A percentile compares a stretch with the other conserved stretches of the same genome.
These are phyloP conservation scores for Pygocentrus nattereri DNA, from an alignment of 2,797 vertebrate species.

Conservation along the genomic window DNA sequence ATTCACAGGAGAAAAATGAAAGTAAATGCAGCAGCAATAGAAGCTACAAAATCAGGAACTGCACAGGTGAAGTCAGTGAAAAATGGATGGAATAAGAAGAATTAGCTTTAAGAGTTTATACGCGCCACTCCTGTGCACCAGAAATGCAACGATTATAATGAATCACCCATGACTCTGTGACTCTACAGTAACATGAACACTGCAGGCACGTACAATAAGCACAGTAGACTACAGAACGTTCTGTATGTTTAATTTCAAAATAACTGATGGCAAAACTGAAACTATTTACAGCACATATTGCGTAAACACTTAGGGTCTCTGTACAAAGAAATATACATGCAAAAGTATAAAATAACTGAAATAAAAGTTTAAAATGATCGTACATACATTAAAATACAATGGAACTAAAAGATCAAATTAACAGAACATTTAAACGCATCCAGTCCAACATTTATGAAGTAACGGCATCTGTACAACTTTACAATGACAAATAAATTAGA, in stretches of 20 bases:
- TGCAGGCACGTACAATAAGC: conserved; percentile 2
- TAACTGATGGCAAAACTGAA: conserved; percentile 95
- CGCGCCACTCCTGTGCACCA: too few species aligned
- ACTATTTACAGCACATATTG: conserved; percentile 93
- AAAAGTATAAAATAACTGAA: conserved; percentile 81
- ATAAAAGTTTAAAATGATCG: conserved; percentile 67
- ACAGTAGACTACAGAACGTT: conserved; percentile 71
- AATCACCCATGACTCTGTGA: too few species aligned
- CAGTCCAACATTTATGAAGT: conserved; percentile 79
- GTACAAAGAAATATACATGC: conserved; percentile 99
- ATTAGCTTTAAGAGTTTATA: too few species aligned
- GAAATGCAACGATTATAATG: too few species aligned
- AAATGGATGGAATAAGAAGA: too few species aligned
- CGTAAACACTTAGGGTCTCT: conserved; percentile 89
- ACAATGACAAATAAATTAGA: conserved; percentile 70
- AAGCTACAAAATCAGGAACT: too few species aligned
- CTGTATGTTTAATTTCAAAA: conserved; percentile 96
- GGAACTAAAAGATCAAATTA: conserved; percentile 65
- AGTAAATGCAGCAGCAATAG: too few species aligned
- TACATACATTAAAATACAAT: conserved; percentile 78
- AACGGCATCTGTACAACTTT: conserved; percentile 69
- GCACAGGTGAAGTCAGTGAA: too few species aligned
- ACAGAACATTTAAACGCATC: conserved; percentile 80
- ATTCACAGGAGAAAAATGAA: too few species aligned
- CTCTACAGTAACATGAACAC: not conserved